Percentiles rank a stretch among this genome's conserved stretches.
Evolutionary conservation across 2,113 vertebrate genomes (phyloP).

Genomic region (Anhinga rufa): DNA sequence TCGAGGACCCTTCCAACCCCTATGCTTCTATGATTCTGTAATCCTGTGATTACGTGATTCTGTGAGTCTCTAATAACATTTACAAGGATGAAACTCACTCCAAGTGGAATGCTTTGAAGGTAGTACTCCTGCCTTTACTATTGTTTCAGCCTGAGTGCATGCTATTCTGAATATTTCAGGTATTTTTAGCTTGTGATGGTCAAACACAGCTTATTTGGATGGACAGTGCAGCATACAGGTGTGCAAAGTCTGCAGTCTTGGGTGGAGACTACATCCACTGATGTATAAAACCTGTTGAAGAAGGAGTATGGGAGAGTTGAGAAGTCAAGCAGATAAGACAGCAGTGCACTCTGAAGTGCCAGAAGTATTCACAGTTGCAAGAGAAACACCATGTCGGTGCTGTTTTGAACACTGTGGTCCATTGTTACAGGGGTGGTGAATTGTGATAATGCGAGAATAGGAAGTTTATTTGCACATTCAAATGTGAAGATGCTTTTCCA

Average conservation of each 20-base stretch:
- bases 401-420: neutral
- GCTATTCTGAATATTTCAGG: neutral
- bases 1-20: too few relatives aligned
- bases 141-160: neutral
- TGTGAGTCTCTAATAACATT: neutral
- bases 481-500: neutral
- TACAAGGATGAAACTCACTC: neutral
- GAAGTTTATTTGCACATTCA: neutral
- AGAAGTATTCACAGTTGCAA: neutral
- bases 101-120: neutral
- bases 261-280: neutral
- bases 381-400: neutral
- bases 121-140: neutral
- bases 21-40: too few relatives aligned
- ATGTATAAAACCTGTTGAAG: neutral
- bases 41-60: too few relatives aligned
- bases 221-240: neutral
- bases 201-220: neutral
- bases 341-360: neutral
- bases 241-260: neutral
- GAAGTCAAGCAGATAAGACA: neutral
- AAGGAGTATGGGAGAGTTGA: neutral
- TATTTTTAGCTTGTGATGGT: neutral
- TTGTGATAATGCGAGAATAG: neutral
- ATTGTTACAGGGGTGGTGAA: rapidly evolving